Percentiles rank a stretch among this genome's conserved stretches.
phyloP scores from a whole-genome alignment of 2,113 vertebrate genomes.

The Myxocyprinus asiaticus region DNA sequence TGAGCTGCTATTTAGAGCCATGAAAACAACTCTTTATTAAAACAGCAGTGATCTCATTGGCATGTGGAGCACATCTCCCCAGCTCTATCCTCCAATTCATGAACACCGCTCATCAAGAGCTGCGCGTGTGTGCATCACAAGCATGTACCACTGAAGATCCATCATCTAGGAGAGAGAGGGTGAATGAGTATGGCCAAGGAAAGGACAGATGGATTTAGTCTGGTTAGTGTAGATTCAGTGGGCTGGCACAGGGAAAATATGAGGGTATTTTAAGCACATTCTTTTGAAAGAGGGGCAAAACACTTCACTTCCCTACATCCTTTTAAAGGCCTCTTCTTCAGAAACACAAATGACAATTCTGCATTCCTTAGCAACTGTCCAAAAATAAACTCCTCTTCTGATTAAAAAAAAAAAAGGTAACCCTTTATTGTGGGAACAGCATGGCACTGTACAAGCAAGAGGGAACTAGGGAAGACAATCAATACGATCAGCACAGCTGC shows the following conservation, averaged over 20 bases:
- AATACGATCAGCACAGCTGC: conserved; percentile 7
- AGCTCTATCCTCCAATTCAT: conserved; percentile 14
- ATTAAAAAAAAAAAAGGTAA: conserved; percentile 32
- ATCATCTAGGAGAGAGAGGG: not conserved
- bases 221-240: conserved; percentile 35
- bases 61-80: conserved; percentile 27
- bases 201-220: conserved; percentile 45
- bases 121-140: not conserved
- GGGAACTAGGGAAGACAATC: not conserved
- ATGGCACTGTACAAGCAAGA: not conserved
- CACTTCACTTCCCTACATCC: conserved; percentile 32
- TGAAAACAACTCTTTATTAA: conserved; percentile 23
- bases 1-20: not conserved
- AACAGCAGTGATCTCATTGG: conserved; percentile 32
- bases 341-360: conserved; percentile 46
- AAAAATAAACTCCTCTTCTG: conserved; percentile 49
- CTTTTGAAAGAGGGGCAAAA: conserved; percentile 43
- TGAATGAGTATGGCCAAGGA: not conserved
- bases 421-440: not conserved
- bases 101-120: not conserved
- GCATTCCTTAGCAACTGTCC: conserved; percentile 52
- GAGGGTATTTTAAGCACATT: conserved; percentile 55
- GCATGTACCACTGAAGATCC: no score
- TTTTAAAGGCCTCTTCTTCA: conserved; percentile 11
- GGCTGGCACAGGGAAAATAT: conserved; percentile 29